These are phyloP conservation scores for Heteromurus nitidus DNA, from an alignment of 2,888 invertebrate genomes.

Conservation along the genomic window DNA sequence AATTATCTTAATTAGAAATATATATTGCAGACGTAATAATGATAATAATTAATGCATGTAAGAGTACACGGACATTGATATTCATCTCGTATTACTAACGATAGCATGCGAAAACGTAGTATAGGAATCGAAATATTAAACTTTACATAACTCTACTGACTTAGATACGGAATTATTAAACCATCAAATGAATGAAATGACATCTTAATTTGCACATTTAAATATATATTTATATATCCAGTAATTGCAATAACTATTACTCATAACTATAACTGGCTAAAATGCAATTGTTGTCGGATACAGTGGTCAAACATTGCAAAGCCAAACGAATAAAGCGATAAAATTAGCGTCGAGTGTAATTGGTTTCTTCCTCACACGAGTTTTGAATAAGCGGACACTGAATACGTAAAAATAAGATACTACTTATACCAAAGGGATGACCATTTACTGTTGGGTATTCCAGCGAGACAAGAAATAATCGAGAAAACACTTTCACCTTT, in stretches of 20 bases:
- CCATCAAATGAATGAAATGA: constrained; percentile 10
- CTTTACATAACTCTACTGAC: background rate
- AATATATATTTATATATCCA: background rate
- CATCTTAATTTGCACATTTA: background rate
- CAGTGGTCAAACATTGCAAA: background rate
- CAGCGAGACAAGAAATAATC: background rate
- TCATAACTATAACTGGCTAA: background rate
- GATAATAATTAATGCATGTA: background rate
- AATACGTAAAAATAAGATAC: background rate
- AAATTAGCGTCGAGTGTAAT: background rate
- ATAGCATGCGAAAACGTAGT: background rate
- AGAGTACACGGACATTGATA: background rate
- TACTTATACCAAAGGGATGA: background rate
- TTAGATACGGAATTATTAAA: constrained; percentile 42
- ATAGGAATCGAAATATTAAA: background rate
- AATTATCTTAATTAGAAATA: background rate
- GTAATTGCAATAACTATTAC: background rate
- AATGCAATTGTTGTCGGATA: background rate
- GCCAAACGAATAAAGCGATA: background rate
- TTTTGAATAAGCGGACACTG: background rate
- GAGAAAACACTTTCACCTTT: no score
- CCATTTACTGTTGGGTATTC: background rate
- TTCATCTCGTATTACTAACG: background rate
- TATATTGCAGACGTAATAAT: background rate
- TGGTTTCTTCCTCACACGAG: background rate